These are phyloP conservation scores for Linnaemya tessellans DNA, from an alignment of 2,888 invertebrate species.

Conservation along the genomic window DNA sequence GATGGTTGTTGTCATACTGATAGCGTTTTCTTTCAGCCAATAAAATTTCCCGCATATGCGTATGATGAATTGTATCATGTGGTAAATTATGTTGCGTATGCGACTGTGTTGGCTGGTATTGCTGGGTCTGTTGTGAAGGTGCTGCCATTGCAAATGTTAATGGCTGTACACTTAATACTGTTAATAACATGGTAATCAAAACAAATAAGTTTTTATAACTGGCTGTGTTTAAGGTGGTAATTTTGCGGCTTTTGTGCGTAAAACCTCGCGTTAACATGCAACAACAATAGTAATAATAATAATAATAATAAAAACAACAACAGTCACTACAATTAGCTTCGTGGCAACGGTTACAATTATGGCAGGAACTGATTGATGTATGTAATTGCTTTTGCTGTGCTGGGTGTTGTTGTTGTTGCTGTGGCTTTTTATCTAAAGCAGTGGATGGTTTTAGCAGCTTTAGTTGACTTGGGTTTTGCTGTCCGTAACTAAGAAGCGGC, in stretches of 20 bases:
- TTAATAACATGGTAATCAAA: slow-evolving; percentile 73
- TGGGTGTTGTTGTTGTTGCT: slow-evolving; percentile 61
- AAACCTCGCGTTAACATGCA: slow-evolving; percentile 64
- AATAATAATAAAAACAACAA: slow-evolving; percentile 36
- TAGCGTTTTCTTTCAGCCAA: slow-evolving; percentile 42
- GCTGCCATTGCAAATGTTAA: slow-evolving; percentile 69
- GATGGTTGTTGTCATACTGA: slow-evolving; percentile 2
- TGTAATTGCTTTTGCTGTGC: slow-evolving; percentile 63
- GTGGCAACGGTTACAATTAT: slow-evolving; percentile 61
- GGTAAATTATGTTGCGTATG: slow-evolving; percentile 47
- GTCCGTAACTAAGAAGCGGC: slow-evolving; percentile 37
- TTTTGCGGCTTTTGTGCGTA: slow-evolving; percentile 68
- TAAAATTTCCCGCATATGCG: slow-evolving; percentile 50
- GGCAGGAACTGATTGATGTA: slow-evolving; percentile 52
- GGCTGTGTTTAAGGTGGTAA: slow-evolving; percentile 68
- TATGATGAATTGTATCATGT: slow-evolving; percentile 19
- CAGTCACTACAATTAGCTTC: slow-evolving; percentile 42
- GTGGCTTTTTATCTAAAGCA: not conserved
- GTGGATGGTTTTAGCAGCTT: slow-evolving; percentile 41
- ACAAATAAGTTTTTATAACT: slow-evolving; percentile 68
- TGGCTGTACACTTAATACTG: slow-evolving; percentile 70
- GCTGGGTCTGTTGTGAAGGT: slow-evolving; percentile 48
- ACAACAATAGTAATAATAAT: slow-evolving; percentile 28
- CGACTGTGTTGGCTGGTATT: slow-evolving; percentile 11
- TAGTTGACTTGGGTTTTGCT: slow-evolving; percentile 30